phyloP scores from a whole-genome alignment of 1,140 invertebrate genomes.

The Rhyzopertha dominica region DNA sequence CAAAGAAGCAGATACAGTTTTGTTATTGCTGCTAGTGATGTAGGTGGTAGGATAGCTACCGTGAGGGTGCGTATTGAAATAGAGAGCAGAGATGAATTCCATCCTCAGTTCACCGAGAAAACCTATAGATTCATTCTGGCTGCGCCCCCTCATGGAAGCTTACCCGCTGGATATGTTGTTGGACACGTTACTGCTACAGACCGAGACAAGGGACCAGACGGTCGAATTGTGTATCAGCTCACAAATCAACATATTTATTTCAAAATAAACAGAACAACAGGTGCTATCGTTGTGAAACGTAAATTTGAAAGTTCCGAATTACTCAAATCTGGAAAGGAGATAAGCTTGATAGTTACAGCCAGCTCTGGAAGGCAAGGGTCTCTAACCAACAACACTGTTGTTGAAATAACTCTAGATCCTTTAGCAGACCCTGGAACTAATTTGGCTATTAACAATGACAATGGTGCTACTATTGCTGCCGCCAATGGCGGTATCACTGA shows the following conservation, averaged over 20 bases:
- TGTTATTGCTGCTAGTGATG: constrained; percentile 74
- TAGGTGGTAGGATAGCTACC: constrained; percentile 68
- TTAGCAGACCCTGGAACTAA: constrained; percentile 55
- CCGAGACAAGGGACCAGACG: constrained; percentile 85
- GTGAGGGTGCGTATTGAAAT: constrained; percentile 81
- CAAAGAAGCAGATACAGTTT: constrained; percentile 77
- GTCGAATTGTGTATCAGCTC: constrained; percentile 83
- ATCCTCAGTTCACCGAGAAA: constrained; percentile 82
- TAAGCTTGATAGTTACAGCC: constrained; percentile 76
- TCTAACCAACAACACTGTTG: constrained; percentile 75
- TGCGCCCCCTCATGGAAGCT: constrained; percentile 56
- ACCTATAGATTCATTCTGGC: constrained; percentile 79
- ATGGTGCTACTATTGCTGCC: constrained; percentile 50
- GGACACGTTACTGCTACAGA: constrained; percentile 87
- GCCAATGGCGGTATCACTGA: constrained; percentile 67
- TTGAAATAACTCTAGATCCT: constrained; percentile 77
- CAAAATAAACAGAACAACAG: constrained; percentile 86
- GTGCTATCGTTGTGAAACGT: constrained; percentile 76
- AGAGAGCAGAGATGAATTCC: constrained; percentile 87
- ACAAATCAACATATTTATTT: constrained; percentile 80
- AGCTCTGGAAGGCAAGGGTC: constrained; percentile 84
- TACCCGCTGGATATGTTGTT: constrained; percentile 71
- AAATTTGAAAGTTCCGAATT: constrained; percentile 60
- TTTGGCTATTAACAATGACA: constrained; percentile 47
- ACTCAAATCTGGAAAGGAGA: constrained; percentile 61